Percentiles rank a stretch among this genome's conserved stretches.
These are phyloP conservation scores for Cinara cedri DNA, from an alignment of 2,888 invertebrate genomes.

Conservation along the genomic window DNA sequence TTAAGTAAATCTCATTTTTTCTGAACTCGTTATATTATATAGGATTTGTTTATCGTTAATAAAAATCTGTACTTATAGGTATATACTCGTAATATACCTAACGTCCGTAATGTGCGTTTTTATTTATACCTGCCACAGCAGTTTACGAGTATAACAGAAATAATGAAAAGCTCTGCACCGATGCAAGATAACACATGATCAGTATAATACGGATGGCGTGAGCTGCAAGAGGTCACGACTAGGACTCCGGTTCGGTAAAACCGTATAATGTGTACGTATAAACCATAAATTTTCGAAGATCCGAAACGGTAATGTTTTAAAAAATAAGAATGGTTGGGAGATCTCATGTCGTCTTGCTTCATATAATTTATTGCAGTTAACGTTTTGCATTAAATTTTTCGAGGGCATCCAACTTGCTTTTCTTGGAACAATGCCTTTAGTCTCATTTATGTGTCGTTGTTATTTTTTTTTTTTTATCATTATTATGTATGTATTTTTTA, in stretches of 20 bases:
- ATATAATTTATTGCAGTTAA: slow-evolving; percentile 52
- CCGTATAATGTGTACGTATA: slow-evolving; percentile 14
- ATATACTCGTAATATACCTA: no score
- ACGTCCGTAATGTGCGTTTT: not conserved
- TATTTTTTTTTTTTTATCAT: slow-evolving; percentile 35
- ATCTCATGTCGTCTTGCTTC: slow-evolving; percentile 39
- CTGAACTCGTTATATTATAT: not conserved
- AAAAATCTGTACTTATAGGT: not conserved
- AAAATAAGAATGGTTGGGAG: slow-evolving; percentile 47
- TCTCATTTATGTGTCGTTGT: slow-evolving; percentile 36
- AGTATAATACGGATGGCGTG: slow-evolving; percentile 12
- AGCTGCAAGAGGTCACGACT: slow-evolving; percentile 22
- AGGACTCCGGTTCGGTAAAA: not conserved
- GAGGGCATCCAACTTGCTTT: slow-evolving; percentile 55
- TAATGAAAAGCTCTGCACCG: slow-evolving; percentile 21
- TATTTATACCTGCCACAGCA: not conserved
- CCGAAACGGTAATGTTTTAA: slow-evolving; percentile 49
- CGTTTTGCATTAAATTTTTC: slow-evolving; percentile 54
- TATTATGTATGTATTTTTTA: slow-evolving; percentile 48
- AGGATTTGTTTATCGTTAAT: slow-evolving; percentile 16
- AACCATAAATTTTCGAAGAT: slow-evolving; percentile 52
- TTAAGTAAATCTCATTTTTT: not conserved
- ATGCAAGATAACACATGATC: no score
- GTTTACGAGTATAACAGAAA: slow-evolving; percentile 33
- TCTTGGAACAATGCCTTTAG: slow-evolving; percentile 56